These are phyloP conservation scores for Belonocnema kinseyi DNA, from an alignment of 1,140 invertebrate genomes.

Conservation along the genomic window DNA sequence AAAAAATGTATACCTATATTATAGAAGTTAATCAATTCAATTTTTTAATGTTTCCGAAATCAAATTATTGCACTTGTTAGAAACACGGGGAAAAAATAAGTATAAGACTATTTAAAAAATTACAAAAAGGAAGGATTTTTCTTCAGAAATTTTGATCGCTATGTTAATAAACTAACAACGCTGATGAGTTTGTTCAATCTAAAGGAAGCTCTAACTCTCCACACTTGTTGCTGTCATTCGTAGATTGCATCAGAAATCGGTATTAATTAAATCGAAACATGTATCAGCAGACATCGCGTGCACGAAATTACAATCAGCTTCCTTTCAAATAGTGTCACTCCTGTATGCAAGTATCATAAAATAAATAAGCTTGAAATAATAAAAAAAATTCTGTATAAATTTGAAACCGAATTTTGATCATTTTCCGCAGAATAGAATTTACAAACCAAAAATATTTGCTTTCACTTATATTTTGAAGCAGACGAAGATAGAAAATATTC, in stretches of 20 bases:
- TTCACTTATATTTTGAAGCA: no score
- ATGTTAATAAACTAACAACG: not conserved
- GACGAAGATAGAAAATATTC: no score
- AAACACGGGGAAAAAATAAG: constrained; percentile 29
- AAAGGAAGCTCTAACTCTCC: not conserved
- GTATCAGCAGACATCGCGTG: constrained; percentile 12
- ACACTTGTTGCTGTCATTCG: not conserved
- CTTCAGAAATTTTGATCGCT: not conserved
- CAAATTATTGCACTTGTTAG: constrained; percentile 19
- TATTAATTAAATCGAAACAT: constrained; percentile 35
- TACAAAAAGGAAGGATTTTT: constrained; percentile 2
- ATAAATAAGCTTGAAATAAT: not conserved
- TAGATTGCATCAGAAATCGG: constrained; percentile 27
- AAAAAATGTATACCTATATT: no score
- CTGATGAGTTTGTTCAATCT: not conserved
- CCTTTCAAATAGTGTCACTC: no score
- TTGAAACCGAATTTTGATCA: not conserved
- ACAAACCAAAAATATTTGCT: not conserved
- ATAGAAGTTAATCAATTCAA: no score
- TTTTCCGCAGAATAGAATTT: constrained; percentile 25
- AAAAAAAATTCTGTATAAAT: constrained; percentile 31
- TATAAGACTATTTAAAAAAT: constrained; percentile 33
- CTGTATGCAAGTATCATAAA: no score
- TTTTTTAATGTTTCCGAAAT: no score
- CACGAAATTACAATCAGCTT: constrained; percentile 13